Evolutionary conservation across 1,140 invertebrate species (phyloP).

Genomic region (Condylostylus longicornis): DNA sequence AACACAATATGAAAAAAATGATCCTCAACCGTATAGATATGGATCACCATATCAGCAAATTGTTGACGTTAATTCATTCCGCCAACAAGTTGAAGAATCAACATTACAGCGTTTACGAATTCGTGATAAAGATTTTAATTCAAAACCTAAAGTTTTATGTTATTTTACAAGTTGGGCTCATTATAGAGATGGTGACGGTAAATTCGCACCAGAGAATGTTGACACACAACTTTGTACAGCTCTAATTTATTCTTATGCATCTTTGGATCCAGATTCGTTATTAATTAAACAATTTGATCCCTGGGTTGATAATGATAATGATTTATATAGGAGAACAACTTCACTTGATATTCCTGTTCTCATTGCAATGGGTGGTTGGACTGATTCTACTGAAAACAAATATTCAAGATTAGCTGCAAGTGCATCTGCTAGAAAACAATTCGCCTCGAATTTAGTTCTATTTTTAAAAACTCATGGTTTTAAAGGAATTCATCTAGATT

Average conservation of each 20-base stretch:
- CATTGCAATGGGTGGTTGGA: conserved; percentile 79
- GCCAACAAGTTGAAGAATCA: neutral
- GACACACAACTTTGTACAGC: conserved; percentile 70
- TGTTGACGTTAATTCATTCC: conserved; percentile 2
- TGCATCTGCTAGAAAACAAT: conserved; percentile 45
- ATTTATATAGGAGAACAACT: conserved; percentile 37
- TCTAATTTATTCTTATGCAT: conserved; percentile 80
- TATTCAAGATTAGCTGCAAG: conserved; percentile 62
- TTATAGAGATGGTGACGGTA: conserved; percentile 64
- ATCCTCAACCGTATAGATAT: conserved; percentile 20
- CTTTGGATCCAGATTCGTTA: conserved; percentile 58
- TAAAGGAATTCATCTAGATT: conserved; percentile 70
- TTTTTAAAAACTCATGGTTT: conserved; percentile 62
- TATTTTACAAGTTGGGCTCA: conserved; percentile 81
- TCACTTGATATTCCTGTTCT: conserved; percentile 43
- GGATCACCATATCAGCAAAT: conserved; percentile 26
- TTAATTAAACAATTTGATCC: conserved; percentile 64
- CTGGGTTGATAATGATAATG: conserved; percentile 72
- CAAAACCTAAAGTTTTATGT: conserved; percentile 49
- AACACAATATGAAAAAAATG: conserved; percentile 3
- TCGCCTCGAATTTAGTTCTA: conserved; percentile 46
- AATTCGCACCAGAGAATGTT: conserved; percentile 72
- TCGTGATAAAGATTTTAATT: conserved; percentile 18
- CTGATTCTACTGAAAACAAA: conserved; percentile 68
- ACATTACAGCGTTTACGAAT: neutral